Conservation (phyloP, 1,140 invertebrate species). For the Anadara kagoshimensis region DNA sequence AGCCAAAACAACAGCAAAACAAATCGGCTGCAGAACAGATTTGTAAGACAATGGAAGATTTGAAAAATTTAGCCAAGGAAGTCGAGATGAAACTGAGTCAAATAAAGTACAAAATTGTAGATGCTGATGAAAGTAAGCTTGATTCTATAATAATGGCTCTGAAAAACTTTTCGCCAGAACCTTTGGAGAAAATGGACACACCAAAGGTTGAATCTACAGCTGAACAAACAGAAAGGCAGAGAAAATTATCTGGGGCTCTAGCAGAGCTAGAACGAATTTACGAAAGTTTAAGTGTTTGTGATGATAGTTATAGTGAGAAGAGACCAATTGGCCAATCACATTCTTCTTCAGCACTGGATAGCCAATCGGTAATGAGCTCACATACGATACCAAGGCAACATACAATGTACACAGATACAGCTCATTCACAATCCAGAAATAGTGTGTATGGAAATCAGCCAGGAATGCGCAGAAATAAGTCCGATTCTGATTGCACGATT, state of each 20-base stretch:
- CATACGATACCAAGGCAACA: constrained; percentile 8
- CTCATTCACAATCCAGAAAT: background rate
- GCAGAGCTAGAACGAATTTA: constrained; percentile 65
- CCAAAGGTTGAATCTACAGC: constrained; percentile 42
- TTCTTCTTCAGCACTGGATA: no score
- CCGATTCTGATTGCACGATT: constrained; percentile 31
- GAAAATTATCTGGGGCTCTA: constrained; percentile 64
- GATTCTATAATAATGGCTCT: constrained; percentile 61
- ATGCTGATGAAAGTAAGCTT: constrained; percentile 61
- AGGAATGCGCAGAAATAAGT: constrained; percentile 19
- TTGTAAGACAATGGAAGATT: constrained; percentile 58
- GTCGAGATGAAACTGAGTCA: constrained; percentile 59
- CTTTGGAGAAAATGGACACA: constrained; percentile 25
- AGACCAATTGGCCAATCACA: background rate
- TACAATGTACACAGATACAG: background rate
- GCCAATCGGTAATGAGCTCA: no score
- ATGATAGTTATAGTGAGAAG: constrained; percentile 31
- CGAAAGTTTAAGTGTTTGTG: constrained; percentile 54
- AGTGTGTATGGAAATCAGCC: constrained; percentile 2
- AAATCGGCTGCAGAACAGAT: constrained; percentile 13
- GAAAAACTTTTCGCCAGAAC: constrained; percentile 60
- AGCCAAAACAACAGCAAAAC: constrained; percentile 1
- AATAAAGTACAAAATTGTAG: constrained; percentile 63
- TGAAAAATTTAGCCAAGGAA: constrained; percentile 59
- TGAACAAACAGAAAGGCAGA: constrained; percentile 51